Evolutionary conservation across 2,888 invertebrate species (phyloP).

Genomic region (Ophioninae sp.): DNA sequence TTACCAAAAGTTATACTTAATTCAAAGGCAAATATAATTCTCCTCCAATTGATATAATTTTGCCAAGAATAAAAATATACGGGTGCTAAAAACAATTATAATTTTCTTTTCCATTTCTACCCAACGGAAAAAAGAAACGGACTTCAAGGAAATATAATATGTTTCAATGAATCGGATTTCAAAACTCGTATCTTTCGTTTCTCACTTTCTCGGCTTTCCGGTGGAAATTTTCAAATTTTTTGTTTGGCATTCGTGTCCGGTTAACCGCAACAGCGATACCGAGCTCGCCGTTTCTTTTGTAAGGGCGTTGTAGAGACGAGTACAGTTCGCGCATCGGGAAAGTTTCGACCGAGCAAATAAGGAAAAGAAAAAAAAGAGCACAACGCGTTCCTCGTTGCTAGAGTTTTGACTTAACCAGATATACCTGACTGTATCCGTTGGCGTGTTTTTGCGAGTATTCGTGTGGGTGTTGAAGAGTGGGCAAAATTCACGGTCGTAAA

Average conservation of each 20-base stretch:
- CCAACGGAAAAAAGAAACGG: too few species aligned
- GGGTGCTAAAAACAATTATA: neutral
- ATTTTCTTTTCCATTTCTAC: neutral
- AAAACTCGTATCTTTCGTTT: neutral
- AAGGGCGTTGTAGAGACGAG: constrained; percentile 6
- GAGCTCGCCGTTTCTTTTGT: neutral
- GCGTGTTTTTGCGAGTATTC: neutral
- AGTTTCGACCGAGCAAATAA: constrained; percentile 8
- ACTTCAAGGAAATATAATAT: neutral
- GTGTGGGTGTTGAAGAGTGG: constrained; percentile 6
- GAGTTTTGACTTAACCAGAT: constrained; percentile 15
- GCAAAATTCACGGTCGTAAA: constrained; percentile 61
- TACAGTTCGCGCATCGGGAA: constrained; percentile 27
- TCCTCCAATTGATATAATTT: too few species aligned
- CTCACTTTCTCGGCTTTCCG: neutral
- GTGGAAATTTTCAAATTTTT: neutral
- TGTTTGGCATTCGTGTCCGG: neutral
- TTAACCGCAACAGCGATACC: constrained; percentile 5
- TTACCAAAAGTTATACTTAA: too few species aligned
- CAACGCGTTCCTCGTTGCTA: constrained; percentile 36
- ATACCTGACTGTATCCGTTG: neutral
- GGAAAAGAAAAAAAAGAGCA: constrained; percentile 22
- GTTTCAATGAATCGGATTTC: neutral
- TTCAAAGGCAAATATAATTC: too few species aligned
- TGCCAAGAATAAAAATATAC: neutral